These are phyloP conservation scores for Polypterus senegalus DNA, from an alignment of 2,113 vertebrate species.

Conservation along the genomic window DNA sequence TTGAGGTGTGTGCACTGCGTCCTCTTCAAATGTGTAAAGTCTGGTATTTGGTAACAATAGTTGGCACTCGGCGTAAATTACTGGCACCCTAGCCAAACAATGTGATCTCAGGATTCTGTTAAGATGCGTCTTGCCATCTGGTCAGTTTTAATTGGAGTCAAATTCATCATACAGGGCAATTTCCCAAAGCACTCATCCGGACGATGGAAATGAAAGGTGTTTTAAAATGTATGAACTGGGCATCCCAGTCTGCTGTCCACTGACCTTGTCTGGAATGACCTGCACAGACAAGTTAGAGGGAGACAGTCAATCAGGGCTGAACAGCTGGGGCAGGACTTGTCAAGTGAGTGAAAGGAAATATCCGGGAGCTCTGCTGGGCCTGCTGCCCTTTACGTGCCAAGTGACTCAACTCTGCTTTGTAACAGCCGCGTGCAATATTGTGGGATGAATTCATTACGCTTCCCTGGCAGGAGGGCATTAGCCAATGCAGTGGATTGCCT, in stretches of 20 bases:
- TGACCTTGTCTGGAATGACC: not conserved
- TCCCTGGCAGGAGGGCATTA: no score
- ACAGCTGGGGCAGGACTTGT: constrained; percentile 4
- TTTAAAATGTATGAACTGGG: not conserved
- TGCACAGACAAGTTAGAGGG: not conserved
- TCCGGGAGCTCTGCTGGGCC: no score
- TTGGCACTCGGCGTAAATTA: not conserved
- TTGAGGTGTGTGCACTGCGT: no score
- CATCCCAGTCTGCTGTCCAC: not conserved
- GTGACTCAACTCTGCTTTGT: no score
- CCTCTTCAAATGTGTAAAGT: not conserved
- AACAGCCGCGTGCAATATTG: no score
- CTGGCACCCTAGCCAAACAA: not conserved
- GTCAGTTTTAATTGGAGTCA: constrained; percentile 14
- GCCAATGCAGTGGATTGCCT: no score
- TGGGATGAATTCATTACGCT: no score
- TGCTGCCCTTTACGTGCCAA: no score
- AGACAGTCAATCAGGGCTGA: not conserved
- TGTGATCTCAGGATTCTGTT: constrained; percentile 14
- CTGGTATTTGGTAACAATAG: not conserved
- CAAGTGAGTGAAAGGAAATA: no score
- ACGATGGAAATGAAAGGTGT: not conserved
- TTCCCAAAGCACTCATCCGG: not conserved
- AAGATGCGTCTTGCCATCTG: constrained; percentile 22
- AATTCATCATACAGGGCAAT: not conserved